These are phyloP conservation scores for Drosophila silvestris DNA, from an alignment of 2,888 invertebrate genomes.

Conservation along the genomic window DNA sequence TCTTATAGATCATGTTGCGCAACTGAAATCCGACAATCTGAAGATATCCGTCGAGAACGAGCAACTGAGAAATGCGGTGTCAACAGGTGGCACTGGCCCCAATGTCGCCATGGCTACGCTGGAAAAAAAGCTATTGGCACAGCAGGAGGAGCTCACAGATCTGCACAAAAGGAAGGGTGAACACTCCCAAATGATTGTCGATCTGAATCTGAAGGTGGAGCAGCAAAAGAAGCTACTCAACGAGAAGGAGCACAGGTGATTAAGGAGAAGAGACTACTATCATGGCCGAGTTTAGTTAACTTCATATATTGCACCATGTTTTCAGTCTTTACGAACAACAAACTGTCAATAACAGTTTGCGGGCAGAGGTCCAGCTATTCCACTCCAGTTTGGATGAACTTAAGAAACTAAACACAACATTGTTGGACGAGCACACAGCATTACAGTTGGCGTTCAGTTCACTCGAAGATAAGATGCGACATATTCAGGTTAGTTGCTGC, in stretches of 20 bases:
- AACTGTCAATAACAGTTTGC: conserved; percentile 88
- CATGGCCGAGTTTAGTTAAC: background rate
- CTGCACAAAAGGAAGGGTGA: conserved; percentile 95
- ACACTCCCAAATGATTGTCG: conserved; percentile 96
- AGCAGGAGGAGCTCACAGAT: conserved; percentile 97
- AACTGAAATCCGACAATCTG: conserved; percentile 92
- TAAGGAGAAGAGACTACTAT: background rate
- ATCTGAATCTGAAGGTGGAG: conserved; percentile 93
- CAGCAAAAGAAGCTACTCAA: conserved; percentile 92
- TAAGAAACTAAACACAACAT: conserved; percentile 93
- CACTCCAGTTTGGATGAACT: conserved; percentile 90
- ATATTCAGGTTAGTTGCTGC: conserved; percentile 88
- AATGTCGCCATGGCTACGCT: conserved; percentile 88
- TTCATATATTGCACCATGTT: conserved; percentile 15
- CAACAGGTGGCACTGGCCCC: conserved; percentile 86
- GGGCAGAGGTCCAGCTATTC: conserved; percentile 91
- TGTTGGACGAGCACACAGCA: conserved; percentile 97
- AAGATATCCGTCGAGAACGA: conserved; percentile 95
- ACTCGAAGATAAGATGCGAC: conserved; percentile 94
- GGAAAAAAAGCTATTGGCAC: conserved; percentile 93
- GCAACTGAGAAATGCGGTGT: conserved; percentile 89
- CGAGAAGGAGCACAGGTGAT: conserved; percentile 90
- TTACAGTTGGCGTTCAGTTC: conserved; percentile 95
- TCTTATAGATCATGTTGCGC: conserved; percentile 93
- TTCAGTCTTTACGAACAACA: conserved; percentile 90